Conservation (phyloP, 2,888 invertebrate genomes). For the Saturnia pavonia region DNA sequence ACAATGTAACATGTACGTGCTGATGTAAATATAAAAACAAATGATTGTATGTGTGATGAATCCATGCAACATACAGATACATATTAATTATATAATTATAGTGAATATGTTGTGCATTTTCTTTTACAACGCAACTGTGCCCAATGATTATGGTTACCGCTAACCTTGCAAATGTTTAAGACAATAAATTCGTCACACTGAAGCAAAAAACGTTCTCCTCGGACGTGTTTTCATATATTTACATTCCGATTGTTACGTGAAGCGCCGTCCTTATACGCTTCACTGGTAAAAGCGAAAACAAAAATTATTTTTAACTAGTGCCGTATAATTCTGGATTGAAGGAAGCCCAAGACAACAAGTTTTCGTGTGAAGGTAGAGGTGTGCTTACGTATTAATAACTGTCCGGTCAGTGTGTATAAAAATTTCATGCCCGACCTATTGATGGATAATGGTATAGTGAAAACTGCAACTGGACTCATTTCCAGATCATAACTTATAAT, state of each 20-base stretch:
- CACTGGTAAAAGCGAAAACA: slow-evolving; percentile 67
- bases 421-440: slow-evolving; percentile 53
- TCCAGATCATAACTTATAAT: slow-evolving; percentile 45
- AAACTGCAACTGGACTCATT: slow-evolving; percentile 44
- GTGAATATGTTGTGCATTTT: slow-evolving; percentile 67
- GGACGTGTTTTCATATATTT: slow-evolving; percentile 61
- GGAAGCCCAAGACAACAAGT: neutral
- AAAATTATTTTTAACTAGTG: slow-evolving; percentile 56
- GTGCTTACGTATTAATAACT: slow-evolving; percentile 48
- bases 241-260: slow-evolving; percentile 65
- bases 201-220: slow-evolving; percentile 69
- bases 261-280: slow-evolving; percentile 71
- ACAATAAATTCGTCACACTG: slow-evolving; percentile 80
- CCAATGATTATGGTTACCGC: slow-evolving; percentile 71
- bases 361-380: slow-evolving; percentile 46
- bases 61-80: slow-evolving; percentile 50
- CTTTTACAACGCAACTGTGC: slow-evolving; percentile 81
- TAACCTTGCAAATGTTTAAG: slow-evolving; percentile 58
- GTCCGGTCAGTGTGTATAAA: slow-evolving; percentile 47
- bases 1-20: neutral
- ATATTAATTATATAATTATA: slow-evolving; percentile 53
- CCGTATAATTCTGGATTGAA: slow-evolving; percentile 44
- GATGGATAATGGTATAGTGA: slow-evolving; percentile 56
- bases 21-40: slow-evolving; percentile 29
- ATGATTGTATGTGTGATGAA: slow-evolving; percentile 37